These are phyloP conservation scores for Pyrocoelia pectoralis DNA, from an alignment of 2,888 invertebrate species.

Conservation along the genomic window DNA sequence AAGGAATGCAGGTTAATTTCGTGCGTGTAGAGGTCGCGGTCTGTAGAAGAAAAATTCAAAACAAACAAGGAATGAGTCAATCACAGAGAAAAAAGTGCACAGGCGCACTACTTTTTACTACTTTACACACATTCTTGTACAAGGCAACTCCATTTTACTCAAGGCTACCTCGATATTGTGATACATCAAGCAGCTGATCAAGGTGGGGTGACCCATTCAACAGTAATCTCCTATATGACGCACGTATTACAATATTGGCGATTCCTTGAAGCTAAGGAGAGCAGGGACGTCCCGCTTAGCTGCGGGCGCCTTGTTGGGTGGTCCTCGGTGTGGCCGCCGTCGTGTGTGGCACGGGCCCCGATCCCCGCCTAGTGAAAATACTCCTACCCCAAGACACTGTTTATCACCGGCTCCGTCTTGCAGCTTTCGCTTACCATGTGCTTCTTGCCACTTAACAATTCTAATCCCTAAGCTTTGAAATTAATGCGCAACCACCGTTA, in stretches of 20 bases:
- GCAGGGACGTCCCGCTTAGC: conserved; percentile 46
- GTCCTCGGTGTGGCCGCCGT: conserved; percentile 60
- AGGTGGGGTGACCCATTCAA: conserved; percentile 46
- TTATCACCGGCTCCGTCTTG: conserved; percentile 42
- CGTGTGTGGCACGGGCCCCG: conserved; percentile 57
- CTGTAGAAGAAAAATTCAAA: conserved; percentile 13
- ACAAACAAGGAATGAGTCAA: conserved; percentile 30
- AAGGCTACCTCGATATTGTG: conserved; percentile 41
- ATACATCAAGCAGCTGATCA: conserved; percentile 47
- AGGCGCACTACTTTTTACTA: conserved; percentile 33
- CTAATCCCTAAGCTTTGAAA: conserved; percentile 25
- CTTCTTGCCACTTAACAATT: conserved; percentile 34
- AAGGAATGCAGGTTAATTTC: not conserved
- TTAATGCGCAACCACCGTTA: conserved; percentile 10
- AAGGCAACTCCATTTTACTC: conserved; percentile 40
- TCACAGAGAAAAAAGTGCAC: conserved; percentile 16
- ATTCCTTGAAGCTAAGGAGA: conserved; percentile 48
- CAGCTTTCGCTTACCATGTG: conserved; percentile 45
- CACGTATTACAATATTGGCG: conserved; percentile 51
- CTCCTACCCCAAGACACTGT: conserved; percentile 43
- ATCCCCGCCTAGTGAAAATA: conserved; percentile 38
- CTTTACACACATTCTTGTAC: conserved; percentile 37
- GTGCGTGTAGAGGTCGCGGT: conserved; percentile 1
- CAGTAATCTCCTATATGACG: conserved; percentile 46
- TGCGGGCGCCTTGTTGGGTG: conserved; percentile 55